Evolutionary conservation across 2,888 invertebrate species (phyloP), one percentile per base, ranked within the genome.

Genomic region (Temnothorax ravouxi): DNA sequence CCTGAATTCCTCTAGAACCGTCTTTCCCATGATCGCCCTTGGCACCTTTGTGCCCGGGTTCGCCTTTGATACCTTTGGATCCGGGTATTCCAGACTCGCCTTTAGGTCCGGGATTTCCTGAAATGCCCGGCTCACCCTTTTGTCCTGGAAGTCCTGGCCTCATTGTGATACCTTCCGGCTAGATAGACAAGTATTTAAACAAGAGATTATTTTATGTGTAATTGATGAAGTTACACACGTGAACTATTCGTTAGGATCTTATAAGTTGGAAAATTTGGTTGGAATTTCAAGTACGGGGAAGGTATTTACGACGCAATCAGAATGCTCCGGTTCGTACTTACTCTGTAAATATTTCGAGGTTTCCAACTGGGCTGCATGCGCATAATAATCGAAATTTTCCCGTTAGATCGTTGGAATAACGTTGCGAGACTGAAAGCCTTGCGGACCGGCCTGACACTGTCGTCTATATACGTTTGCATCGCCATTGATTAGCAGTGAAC

Each of bases 281-380:
- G n/a, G 47, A 71, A 80, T 80, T 34, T 11, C 29, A 38, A 13
- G 38, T 25, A 59, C 47, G 15, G n/a, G 29, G 13, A 38, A 71
- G 62, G 18, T 50, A 71, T 54, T 81, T 66, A 41, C 79, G 85
- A 80, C 67, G 84, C 64, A 64, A 76, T 66, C 66, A 76, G 77
- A 83, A 76, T 76, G 69, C 69, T 80, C 81, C 34, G 54, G 34
- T 62, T 52, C 69, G 75, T 90, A 95, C 96, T 96, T 96, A 97
- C 97, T 97, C 97, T 97, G 92, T 97, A 97, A 93, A 97, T 96
- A 92, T 96, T 97, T 94, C 97, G 96, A 93, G 97, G 97, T 94
- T 97, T 97, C 97, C 97, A 97, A 95, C 97, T 97, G 85, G 97
- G 97, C 97, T 97, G 96, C 95, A 95, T 95, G 93, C 89, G 88